A percentile compares a stretch with the other conserved stretches of the same genome.
Conservation (phyloP, 2,797 vertebrate species). For the Delichon dasypus region DNA sequence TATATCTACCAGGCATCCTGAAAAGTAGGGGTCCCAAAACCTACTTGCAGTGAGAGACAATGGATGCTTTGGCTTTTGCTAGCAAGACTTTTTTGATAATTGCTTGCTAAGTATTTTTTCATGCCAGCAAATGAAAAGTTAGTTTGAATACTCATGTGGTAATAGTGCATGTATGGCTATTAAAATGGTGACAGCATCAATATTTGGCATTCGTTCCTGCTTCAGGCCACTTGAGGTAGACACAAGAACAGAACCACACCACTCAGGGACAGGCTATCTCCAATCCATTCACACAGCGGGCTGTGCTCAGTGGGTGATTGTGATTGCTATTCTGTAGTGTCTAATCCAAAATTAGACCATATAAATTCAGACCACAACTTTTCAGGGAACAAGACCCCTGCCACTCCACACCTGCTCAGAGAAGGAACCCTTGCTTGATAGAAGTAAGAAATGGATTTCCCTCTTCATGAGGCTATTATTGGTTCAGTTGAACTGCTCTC, state of each 20-base stretch:
- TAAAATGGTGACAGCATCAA: neutral
- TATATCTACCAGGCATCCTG: neutral
- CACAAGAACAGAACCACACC: neutral
- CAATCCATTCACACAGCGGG: neutral
- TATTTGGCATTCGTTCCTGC: neutral
- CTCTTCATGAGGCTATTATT: neutral
- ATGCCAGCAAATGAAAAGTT: neutral
- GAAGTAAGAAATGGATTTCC: neutral
- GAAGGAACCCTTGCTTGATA: neutral
- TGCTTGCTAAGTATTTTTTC: neutral
- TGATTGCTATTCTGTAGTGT: neutral
- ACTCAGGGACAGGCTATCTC: neutral
- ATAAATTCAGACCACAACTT: neutral
- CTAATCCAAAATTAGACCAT: neutral
- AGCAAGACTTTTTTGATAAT: neutral
- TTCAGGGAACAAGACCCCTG: neutral
- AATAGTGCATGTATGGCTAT: neutral
- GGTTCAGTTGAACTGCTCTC: neutral
- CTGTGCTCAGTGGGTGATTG: neutral
- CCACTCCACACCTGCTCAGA: neutral
- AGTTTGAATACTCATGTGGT: neutral
- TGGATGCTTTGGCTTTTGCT: neutral
- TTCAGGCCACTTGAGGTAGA: neutral
- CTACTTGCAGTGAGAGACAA: neutral
- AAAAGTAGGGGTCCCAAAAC: neutral